Percentiles rank a stretch among this genome's conserved stretches.
phyloP scores from a whole-genome alignment of 1,140 invertebrate species.

The Drosophila punjabiensis region DNA sequence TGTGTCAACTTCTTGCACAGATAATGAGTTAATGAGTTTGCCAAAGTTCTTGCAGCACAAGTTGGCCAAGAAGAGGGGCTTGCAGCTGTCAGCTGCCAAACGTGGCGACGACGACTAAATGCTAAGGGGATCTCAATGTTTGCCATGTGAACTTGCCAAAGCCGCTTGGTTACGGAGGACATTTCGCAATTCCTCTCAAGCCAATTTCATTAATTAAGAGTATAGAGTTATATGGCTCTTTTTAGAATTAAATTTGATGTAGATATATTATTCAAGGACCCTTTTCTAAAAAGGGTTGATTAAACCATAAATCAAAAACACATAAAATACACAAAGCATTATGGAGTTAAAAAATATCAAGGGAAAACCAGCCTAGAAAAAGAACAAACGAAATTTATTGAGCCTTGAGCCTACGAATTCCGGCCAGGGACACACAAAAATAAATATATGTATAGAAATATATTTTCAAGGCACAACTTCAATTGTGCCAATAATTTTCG shows the following conservation, averaged over 20 bases:
- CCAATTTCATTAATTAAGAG: constrained; percentile 10
- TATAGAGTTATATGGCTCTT: neutral
- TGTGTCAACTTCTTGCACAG: constrained; percentile 70
- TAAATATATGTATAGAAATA: constrained; percentile 19
- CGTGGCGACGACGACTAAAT: constrained; percentile 8
- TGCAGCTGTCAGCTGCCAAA: constrained; percentile 17
- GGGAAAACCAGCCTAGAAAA: constrained; percentile 18
- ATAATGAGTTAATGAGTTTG: constrained; percentile 78
- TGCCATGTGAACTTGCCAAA: constrained; percentile 38
- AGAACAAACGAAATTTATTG: constrained; percentile 47
- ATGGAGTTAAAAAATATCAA: constrained; percentile 62
- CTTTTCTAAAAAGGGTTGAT: neutral
- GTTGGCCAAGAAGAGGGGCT: constrained; percentile 18
- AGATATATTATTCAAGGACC: rapidly evolving
- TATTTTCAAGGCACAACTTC: constrained; percentile 55
- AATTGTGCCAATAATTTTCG: constrained; percentile 78
- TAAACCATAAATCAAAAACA: constrained; percentile 8
- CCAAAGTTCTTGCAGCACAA: constrained; percentile 54
- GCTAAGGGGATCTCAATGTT: constrained; percentile 20
- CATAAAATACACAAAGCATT: constrained; percentile 4
- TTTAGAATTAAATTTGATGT: neutral
- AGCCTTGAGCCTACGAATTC: constrained; percentile 51
- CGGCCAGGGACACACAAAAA: constrained; percentile 57
- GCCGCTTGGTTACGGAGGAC: constrained; percentile 3
- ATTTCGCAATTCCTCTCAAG: neutral